Percentiles rank a stretch among this genome's conserved stretches.
Conservation (phyloP, 2,113 vertebrate species). For the Neolamprologus sp. region DNA sequence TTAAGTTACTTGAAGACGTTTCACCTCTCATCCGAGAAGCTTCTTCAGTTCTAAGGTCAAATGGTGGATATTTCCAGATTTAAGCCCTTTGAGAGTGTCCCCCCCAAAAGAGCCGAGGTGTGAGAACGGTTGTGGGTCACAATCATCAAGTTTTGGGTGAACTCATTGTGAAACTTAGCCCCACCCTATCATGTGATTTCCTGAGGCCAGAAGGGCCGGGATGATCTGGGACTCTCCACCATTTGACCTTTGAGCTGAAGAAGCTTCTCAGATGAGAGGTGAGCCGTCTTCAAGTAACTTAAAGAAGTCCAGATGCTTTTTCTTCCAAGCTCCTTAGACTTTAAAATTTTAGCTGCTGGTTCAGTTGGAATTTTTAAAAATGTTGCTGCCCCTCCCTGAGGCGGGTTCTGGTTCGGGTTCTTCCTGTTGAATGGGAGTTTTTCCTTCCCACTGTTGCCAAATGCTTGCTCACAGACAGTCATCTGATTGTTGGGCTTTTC, state of each 20-base stretch:
- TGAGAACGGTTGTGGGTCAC: not conserved
- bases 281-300: fast-evolving
- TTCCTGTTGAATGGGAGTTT: not conserved
- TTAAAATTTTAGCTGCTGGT: not conserved
- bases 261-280: not conserved
- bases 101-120: no score
- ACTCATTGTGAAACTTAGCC: not conserved
- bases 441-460: not conserved
- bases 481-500: not conserved
- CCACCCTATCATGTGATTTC: not conserved
- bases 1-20: not conserved
- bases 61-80: no score
- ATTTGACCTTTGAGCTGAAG: not conserved
- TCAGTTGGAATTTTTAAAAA: not conserved
- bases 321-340: not conserved
- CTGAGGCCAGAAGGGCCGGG: fast-evolving
- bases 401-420: not conserved
- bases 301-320: not conserved
- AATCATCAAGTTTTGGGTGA: not conserved
- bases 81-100: no score
- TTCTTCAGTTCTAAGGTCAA: not conserved
- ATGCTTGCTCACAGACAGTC: not conserved
- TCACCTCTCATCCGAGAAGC: not conserved
- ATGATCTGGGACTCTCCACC: not conserved
- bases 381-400: not conserved